These are phyloP conservation scores for Stichopus chloronotus DNA, from an alignment of 35 echinoderm and acorn worm species.

Conservation along the genomic window DNA sequence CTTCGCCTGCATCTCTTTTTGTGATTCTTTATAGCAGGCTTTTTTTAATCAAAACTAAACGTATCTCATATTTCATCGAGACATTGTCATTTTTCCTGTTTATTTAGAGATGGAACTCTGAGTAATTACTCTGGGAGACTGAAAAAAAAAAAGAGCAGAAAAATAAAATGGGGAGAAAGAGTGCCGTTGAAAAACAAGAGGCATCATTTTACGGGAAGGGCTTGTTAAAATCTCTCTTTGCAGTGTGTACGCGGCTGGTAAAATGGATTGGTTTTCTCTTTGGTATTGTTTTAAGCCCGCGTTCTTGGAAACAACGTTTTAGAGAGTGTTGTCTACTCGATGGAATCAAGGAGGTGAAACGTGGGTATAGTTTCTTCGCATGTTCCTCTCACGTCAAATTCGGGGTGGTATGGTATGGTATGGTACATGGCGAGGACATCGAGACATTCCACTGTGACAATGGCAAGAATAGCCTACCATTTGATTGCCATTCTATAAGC, in stretches of 20 bases:
- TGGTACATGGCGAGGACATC: too few relatives aligned
- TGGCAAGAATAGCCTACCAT: too few relatives aligned
- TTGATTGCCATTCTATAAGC: too few relatives aligned
- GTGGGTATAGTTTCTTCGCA: neutral
- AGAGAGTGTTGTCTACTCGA: neutral
- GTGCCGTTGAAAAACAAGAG: constrained; percentile 39
- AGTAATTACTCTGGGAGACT: constrained; percentile 28
- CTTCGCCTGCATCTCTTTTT: neutral
- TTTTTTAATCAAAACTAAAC: constrained; percentile 45
- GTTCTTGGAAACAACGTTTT: too few relatives aligned
- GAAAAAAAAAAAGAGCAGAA: neutral
- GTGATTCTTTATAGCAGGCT: too few relatives aligned
- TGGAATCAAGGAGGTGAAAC: neutral
- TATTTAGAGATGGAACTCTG: constrained; percentile 29
- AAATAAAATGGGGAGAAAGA: neutral
- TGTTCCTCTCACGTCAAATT: neutral
- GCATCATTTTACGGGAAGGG: constrained; percentile 15
- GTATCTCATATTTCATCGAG: constrained; percentile 19
- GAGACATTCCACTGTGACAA: too few relatives aligned
- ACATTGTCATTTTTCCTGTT: constrained; percentile 34
- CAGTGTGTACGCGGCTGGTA: too few relatives aligned
- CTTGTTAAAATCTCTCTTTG: neutral
- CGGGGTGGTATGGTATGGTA: too few relatives aligned
- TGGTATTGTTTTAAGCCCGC: too few relatives aligned
- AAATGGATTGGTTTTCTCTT: too few relatives aligned